A percentile compares a stretch with the other conserved stretches of the same genome.
Evolutionary conservation across 2,113 vertebrate species (phyloP).

Genomic region (Morphnarchus princeps): DNA sequence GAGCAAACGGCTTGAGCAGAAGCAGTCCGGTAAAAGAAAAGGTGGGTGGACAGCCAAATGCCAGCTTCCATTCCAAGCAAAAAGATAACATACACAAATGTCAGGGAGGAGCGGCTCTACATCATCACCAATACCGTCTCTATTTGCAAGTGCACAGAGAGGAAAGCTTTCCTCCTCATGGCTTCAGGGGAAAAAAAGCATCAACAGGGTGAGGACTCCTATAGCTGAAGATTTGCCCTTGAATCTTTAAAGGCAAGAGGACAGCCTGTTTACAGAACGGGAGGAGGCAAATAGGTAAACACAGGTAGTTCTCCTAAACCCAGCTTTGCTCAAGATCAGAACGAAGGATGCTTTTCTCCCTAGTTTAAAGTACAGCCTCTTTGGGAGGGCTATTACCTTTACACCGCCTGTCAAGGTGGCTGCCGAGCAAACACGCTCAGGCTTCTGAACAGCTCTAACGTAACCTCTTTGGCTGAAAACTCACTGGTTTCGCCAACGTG

Average conservation of each 20-base stretch:
- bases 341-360: background rate
- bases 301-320: background rate
- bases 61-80: background rate
- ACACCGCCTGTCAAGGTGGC: background rate
- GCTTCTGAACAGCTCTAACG: background rate
- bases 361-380: background rate
- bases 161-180: background rate
- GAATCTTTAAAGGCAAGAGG: background rate
- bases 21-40: background rate
- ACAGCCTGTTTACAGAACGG: background rate
- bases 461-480: background rate
- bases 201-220: background rate
- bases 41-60: background rate
- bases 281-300: background rate
- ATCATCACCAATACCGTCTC: fast-evolving
- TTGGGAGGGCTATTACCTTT: background rate
- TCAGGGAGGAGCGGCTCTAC: background rate
- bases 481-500: background rate
- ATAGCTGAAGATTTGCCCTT: background rate
- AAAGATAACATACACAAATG: background rate
- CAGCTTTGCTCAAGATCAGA: background rate
- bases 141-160: background rate
- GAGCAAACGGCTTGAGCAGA: background rate
- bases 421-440: background rate
- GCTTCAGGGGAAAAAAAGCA: background rate